Evolutionary conservation across 2,888 invertebrate species (phyloP), one percentile per base, ranked within the genome.

Genomic region (Girardia tigrina): DNA sequence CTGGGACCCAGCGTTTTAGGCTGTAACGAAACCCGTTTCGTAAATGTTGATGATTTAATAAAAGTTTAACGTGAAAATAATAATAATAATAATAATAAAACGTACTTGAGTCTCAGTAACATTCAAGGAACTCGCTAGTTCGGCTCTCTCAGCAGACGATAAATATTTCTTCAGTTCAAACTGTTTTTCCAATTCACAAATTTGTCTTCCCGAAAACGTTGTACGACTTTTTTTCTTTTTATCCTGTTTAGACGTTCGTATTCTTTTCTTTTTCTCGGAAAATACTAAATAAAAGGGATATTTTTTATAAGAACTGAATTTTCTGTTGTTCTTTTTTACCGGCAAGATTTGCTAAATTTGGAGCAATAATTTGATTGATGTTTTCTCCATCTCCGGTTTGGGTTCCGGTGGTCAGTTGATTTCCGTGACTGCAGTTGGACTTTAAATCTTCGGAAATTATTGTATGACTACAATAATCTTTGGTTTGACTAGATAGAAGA

Each of bases 101-200:
- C n/a, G 23, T 71, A 94, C 94, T 90, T 94, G 94, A 42, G 94
- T 94, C 86, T 94, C 94, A 0, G 94, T 94, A 78, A 94, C 94
- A 83, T 90, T 91, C 77, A 94, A 88, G 78, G 92, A 86, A 81
- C 91, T 91, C 27, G 94, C 94, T 91, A 94, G 91, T 80, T 94
- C 94, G 36, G 92, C 90, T 79, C 94, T 85, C 84, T 94, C 94
- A 78, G 91, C 91, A 27, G 93, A 93, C 79, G 92, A 93, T 78
- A 94, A 88, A 85, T 94, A 94, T 86, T 94, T 94, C 87, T 94
- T 94, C 80, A 91, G 88, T 78, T 94, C 94, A 83, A 94, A 94
- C 85, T 94, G 90, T 82, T 92, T 91, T 86, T 94, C 94, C 84
- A 95, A 87, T 86, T 94, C 94, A 86, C 94, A 94, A 84, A 94